A percentile compares a stretch with the other conserved stretches of the same genome.
Evolutionary conservation across 2,797 vertebrate genomes (phyloP).

Genomic region (Zonotrichia albicollis): DNA sequence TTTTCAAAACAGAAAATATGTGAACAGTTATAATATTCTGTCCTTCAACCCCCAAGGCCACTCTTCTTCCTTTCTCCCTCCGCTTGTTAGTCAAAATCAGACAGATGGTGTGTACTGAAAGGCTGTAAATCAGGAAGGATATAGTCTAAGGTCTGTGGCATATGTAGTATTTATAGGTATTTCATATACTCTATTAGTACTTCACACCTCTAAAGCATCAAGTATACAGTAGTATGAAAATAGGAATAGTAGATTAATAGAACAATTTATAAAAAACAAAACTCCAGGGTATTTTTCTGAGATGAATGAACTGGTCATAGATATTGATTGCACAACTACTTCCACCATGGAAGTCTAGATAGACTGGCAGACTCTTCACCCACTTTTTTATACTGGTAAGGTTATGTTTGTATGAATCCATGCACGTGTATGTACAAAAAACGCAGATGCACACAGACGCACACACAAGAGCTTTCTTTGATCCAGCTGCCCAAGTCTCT

Average conservation of each 20-base stretch:
- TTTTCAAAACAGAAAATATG: slow-evolving; percentile 7
- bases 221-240: background rate
- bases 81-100: background rate
- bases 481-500: background rate
- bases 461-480: background rate
- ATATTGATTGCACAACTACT: background rate
- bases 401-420: background rate
- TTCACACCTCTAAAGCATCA: background rate
- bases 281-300: background rate
- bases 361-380: background rate
- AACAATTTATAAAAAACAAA: background rate
- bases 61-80: background rate
- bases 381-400: background rate
- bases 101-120: background rate
- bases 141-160: background rate
- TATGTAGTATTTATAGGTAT: background rate
- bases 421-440: background rate
- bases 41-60: background rate
- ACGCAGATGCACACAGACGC: background rate
- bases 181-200: background rate
- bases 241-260: background rate
- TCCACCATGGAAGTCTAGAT: background rate
- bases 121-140: background rate
- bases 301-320: background rate
- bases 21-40: background rate